Base-by-base conservation (phyloP, 2,113 vertebrate species). In the Beaufortia kweichowensis region DNA sequence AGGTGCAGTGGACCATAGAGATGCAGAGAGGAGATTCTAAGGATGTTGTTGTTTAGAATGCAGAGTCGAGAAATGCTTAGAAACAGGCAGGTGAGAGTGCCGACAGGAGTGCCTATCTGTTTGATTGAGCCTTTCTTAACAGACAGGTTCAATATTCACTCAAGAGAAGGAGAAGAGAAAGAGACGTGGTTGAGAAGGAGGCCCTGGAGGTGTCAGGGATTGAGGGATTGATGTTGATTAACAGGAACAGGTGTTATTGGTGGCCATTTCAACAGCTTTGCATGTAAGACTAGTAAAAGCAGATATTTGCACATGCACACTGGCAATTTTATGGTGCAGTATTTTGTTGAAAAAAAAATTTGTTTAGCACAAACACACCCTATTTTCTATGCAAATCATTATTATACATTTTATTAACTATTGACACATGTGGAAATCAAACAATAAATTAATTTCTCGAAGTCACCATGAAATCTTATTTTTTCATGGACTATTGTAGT, bases 221-320 rank as follows among this genome's bases (percentile, higher is more conserved):
- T 65, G 21, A 48, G 57, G 60, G 64, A 39, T 39, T 39, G 8
- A 2, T 67, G 69, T 77, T 78, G 76, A 70, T 76, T 72, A 79
- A 48, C 55, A 56, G 12, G 67, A 48, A 39, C 8, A n/a, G n/a
- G 1, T 39, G 60, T 66, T 29, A 73, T 72, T 73, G 23, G 26
- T 72, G 55, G 43, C 53, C 41, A 70, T 69, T 75, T 31, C 21
- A 15, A 6, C 14, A 28, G 50, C 26, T 33, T 43, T 14, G 2
- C 39, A 55, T 63, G 12, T 61, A 26, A 65, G 21, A 65, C 21
- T 14, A 65, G n/a, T 7, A 2, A 53, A 21, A 53, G 17, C 19
- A 53, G 48, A 5, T 29, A 9, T 26, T n/a, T n/a, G n/a, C 9
- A 11, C 26, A 29, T 19, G 1, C 3, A 24, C 15, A 26, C 24